Base-by-base conservation (phyloP, 2,888 invertebrate species). In the Ypsolopha scabrella region DNA sequence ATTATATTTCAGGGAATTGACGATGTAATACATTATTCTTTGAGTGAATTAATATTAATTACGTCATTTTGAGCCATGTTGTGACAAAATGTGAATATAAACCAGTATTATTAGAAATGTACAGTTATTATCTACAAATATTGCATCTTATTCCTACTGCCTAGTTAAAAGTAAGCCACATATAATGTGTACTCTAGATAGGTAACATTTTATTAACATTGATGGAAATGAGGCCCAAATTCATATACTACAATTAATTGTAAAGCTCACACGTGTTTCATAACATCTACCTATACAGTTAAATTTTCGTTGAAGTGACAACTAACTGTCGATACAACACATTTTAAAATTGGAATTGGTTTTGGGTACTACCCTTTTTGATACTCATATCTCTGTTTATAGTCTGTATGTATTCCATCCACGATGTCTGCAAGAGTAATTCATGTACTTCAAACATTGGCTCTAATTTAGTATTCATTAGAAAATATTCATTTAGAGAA, bases 1-100 rank as follows among this genome's bases (percentile, higher is more conserved):
- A 67, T 63, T 74, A 74, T 77, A 77, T 81, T 76, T 81, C 68
- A 80, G 81, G 86, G 85, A 86, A 86, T 86, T 85, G 86, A 85
- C 74, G 70, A 77, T 55, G 59, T 37, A 45, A 50, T 50, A 50
- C 10, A 50, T n/a, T 39, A 48, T 41, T 36, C 41, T 43, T 13
- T 43, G 50, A 50, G 64, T 67, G 72, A 67, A 70, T 48, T 72
- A 69, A 68, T 65, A 65, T 66, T 62, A 68, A 66, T 70, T 63
- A 65, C 67, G 54, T 60, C 67, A 67, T 70, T 68, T 72, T 68
- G 38, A 52, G 50, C 82, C 80, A 77, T 65, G 70, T 85, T 86
- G 86, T 86, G 85, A 85, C 86, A 85, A 86, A 86, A 85, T 86
- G 85, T 76, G 64, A 70, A 57, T 61, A 53, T 36, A 11, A 47